Percentiles rank a stretch among this genome's conserved stretches.
Evolutionary conservation across 2,888 invertebrate genomes (phyloP).

Genomic region (Siphonodentalium dalli): DNA sequence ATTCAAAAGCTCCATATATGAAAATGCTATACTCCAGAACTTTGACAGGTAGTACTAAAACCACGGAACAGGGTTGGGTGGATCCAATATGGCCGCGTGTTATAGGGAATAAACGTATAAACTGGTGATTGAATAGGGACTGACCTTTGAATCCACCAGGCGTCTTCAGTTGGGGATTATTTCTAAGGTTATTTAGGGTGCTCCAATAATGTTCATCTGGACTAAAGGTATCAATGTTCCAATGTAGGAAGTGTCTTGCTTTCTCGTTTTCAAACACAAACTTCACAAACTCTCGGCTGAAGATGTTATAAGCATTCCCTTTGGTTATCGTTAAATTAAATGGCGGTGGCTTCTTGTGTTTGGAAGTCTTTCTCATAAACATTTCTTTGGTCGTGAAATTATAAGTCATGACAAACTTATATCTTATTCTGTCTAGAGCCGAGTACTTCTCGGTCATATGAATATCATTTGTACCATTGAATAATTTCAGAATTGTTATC

Average conservation of each 20-base stretch:
- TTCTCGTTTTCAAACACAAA: constrained; percentile 35
- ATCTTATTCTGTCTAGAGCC: constrained; percentile 4
- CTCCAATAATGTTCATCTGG: constrained; percentile 58
- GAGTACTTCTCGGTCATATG: constrained; percentile 36
- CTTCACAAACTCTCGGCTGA: constrained; percentile 43
- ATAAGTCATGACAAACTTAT: constrained; percentile 3
- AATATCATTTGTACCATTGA: constrained; percentile 49
- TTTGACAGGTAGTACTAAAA: neutral
- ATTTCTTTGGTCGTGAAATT: constrained; percentile 23
- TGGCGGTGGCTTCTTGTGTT: constrained; percentile 32
- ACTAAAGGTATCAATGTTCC: constrained; percentile 44
- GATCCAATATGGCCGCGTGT: too few species aligned
- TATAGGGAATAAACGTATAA: neutral
- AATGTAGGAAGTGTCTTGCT: constrained; percentile 36
- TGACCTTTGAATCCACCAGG: constrained; percentile 45
- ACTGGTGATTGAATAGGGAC: neutral
- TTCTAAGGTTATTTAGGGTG: constrained; percentile 41
- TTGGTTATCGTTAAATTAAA: constrained; percentile 38
- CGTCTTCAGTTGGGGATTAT: constrained; percentile 40
- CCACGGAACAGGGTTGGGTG: too few species aligned
- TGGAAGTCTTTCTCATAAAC: constrained; percentile 21
- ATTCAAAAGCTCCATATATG: too few species aligned
- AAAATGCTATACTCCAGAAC: neutral
- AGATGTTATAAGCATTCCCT: constrained; percentile 48
- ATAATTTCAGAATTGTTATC: constrained; percentile 44